Evolutionary conservation across 2,113 vertebrate species (phyloP).

Genomic region (Lamprologus callipterus): DNA sequence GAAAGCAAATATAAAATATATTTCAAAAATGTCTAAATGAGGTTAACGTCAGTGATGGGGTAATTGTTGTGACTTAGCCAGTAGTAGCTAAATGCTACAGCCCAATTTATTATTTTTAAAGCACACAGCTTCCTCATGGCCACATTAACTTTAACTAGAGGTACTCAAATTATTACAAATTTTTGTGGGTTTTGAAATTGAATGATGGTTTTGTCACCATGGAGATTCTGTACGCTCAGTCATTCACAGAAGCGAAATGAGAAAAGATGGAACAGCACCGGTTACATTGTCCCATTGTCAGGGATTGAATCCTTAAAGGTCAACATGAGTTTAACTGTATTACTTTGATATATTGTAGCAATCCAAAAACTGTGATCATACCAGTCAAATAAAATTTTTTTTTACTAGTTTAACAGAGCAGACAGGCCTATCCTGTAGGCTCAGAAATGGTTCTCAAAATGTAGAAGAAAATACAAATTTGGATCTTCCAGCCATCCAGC

Average conservation of each 20-base stretch:
- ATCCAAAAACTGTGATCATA: neutral
- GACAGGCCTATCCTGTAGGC: neutral
- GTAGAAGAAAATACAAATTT: neutral
- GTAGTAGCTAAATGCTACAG: neutral
- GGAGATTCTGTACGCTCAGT: neutral
- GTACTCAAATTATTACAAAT: neutral
- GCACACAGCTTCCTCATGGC: neutral
- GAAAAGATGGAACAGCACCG: neutral
- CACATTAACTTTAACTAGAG: neutral
- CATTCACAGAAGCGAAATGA: neutral
- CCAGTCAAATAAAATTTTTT: neutral
- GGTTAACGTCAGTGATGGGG: neutral
- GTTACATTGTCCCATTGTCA: neutral
- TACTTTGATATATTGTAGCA: neutral
- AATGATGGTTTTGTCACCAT: neutral
- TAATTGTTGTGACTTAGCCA: neutral
- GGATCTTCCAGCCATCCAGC: neutral
- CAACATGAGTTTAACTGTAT: neutral
- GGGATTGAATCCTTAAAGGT: neutral
- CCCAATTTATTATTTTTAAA: neutral
- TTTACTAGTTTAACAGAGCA: neutral
- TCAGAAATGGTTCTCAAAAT: neutral
- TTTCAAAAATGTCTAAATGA: neutral
- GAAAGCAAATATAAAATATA: neutral
- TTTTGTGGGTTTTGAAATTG: neutral